A percentile compares a stretch with the other conserved stretches of the same genome.
These are phyloP conservation scores for Manduca sexta DNA, from an alignment of 1,140 invertebrate species.

Conservation along the genomic window DNA sequence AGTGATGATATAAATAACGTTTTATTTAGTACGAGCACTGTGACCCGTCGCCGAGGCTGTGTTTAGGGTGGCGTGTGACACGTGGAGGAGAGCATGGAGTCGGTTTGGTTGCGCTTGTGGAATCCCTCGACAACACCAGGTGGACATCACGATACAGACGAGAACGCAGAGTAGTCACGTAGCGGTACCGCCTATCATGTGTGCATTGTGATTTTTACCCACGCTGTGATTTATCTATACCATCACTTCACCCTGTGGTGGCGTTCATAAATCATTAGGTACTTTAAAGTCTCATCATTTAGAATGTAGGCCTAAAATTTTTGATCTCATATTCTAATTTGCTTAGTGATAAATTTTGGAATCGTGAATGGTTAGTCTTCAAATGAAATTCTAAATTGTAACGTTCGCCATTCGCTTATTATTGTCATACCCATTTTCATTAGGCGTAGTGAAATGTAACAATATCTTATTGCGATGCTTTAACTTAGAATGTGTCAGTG, in stretches of 20 bases:
- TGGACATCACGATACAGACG: slow-evolving; percentile 24
- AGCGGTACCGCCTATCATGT: slow-evolving; percentile 64
- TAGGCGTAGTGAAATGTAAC: slow-evolving; percentile 64
- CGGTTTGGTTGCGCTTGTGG: slow-evolving; percentile 30
- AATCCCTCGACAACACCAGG: slow-evolving; percentile 38
- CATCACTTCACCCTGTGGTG: slow-evolving; percentile 58
- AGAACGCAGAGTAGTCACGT: slow-evolving; percentile 44
- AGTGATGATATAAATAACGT: no score
- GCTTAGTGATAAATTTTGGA: slow-evolving; percentile 67
- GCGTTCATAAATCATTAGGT: slow-evolving; percentile 66
- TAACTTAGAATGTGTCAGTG: slow-evolving; percentile 66
- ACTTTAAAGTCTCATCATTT: slow-evolving; percentile 62
- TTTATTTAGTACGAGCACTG: no score
- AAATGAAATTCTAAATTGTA: slow-evolving; percentile 68
- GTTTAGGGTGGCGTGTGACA: no score
- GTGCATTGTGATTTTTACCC: slow-evolving; percentile 63
- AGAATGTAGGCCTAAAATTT: slow-evolving; percentile 71
- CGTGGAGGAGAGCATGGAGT: no score
- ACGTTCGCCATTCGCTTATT: slow-evolving; percentile 53
- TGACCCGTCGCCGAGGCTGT: no score
- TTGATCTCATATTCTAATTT: slow-evolving; percentile 73
- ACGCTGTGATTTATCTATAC: slow-evolving; percentile 66
- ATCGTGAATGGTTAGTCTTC: slow-evolving; percentile 55
- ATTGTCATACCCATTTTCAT: slow-evolving; percentile 38
- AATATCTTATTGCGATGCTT: slow-evolving; percentile 73